Evolutionary conservation across 2,888 invertebrate genomes (phyloP), one percentile per base, ranked within the genome.

Genomic region (Lasioglossum marginatum): DNA sequence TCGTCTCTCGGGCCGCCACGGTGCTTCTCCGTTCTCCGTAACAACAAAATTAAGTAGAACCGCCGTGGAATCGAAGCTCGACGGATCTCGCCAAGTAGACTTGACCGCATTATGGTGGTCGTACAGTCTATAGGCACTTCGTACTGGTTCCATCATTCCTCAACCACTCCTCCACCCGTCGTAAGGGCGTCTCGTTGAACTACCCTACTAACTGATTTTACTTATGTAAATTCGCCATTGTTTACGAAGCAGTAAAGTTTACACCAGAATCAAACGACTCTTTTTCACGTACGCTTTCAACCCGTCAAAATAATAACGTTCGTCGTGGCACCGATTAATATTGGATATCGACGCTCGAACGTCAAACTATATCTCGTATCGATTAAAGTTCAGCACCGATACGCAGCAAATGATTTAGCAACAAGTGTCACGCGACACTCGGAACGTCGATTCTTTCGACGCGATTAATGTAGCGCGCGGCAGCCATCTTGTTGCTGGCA

Each of bases 351-450:
- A 34, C n/a, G 34, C 12, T 34, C 27, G 34, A 73, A 34, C 48
- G 6, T 19, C 19, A 4, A 73, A 12, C 37, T n/a, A n/a, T 52
- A 45, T 66, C 8, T n/a, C 19, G 27, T 52, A 37, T 74, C 48
- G 31, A 74, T 79, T 34, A 43, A 66, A n/a, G 14, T 27, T 57
- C 27, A 27, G 16, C 34, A 37, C 37, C 37, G 14, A 84, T 57
- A 31, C 48, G 45, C 63, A 68, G 52, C 43, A 68, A 66, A 48
- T 71, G n/a, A n/a, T 79, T 81, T 68, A 73, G 76, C 90, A 91
- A 91, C 91, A 91, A 92, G 91, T 89, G 91, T 88, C 88, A 87
- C 78, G 70, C 77, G 77, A 66, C 66, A 16, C 48, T 73, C 40
- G 34, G 60, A 63, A 76, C 73, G 60, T 74, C 12, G 68, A 81